A percentile compares a stretch with the other conserved stretches of the same genome.
Conservation (phyloP, 2,113 vertebrate genomes). For the Caranx ignobilis region DNA sequence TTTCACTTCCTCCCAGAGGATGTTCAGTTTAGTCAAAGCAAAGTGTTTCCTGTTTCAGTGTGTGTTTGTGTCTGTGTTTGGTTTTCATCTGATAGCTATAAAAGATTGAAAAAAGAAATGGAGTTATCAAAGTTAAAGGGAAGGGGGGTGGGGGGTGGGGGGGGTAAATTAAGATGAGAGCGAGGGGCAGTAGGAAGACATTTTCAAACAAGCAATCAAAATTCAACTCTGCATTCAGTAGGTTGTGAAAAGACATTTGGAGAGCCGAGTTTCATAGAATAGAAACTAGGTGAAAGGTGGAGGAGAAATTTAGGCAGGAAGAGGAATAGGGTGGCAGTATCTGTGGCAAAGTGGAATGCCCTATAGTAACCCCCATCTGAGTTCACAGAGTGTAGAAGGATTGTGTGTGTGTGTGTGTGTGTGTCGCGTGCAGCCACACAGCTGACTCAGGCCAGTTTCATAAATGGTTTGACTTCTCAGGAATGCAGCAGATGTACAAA, state of each 20-base stretch:
- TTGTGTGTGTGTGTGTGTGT: background rate
- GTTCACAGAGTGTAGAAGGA: background rate
- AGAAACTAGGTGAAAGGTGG: conserved; percentile 7
- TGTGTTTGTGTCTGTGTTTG: background rate
- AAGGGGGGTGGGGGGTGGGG: background rate
- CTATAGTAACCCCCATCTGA: conserved; percentile 67
- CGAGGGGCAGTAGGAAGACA: background rate
- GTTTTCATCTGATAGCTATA: background rate
- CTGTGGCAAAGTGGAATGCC: conserved; percentile 65
- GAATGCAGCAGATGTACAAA: conserved; percentile 56
- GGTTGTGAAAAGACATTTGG: background rate
- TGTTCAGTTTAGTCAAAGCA: conserved; percentile 1
- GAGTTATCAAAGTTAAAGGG: background rate
- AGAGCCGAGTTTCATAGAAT: background rate
- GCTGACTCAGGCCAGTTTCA: conserved; percentile 50
- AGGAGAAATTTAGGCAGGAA: background rate
- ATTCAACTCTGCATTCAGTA: background rate
- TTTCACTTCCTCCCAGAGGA: conserved; percentile 70
- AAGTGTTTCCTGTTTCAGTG: conserved; percentile 58
- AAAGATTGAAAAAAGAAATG: background rate
- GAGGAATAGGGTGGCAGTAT: conserved; percentile 10
- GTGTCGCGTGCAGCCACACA: background rate
- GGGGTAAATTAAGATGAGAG: background rate
- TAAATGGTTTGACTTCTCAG: conserved; percentile 51
- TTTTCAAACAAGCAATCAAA: background rate